Base-by-base conservation (phyloP, 2,888 invertebrate species). In the Caprella mutica region DNA sequence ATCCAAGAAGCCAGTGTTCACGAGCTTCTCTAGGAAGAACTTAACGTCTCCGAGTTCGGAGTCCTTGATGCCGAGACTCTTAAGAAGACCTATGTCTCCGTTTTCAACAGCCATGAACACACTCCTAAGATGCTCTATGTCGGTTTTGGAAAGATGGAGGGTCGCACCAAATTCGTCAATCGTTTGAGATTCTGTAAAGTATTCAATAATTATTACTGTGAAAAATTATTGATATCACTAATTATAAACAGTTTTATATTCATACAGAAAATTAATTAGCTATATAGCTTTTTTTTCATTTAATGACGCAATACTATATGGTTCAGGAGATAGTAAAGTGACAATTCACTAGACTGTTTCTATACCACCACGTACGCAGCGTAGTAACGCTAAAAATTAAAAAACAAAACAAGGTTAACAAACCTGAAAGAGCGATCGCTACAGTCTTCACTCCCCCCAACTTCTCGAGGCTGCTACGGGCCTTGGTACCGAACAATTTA, bases 71-170 rank as follows among this genome's bases (percentile, higher is more conserved):
- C 92, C 92, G 65, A 93, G 79, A 12, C 90, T 89, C 72, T 91
- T 91, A 60, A 93, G 78, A 86, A 91, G 89, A 60, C 91, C 90
- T 62, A 92, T 78, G 73, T 93, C 92, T 14, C 92, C 92, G 72
- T 91, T 91, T 73, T 92, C 92, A 30, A 92, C 91, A 9, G 92
- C 92, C 84, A 91, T 88, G 75, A 93, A 91, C 29, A 93, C 91
- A 1, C 89, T 89, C 72, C 92, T 85, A 63, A 93, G 78, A 71
- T 92, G 92, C 71, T 92, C 92, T 71, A 92, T 75, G 71, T 65
- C 65, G 5, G 88, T 84, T 66, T 90, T 79, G 84, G 82, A 84
- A 72, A 88, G 75, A 70, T 87, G 86, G 43, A 88, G 75, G 19
- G 86, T 86, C n/a, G 86, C 86, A 35, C 87, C 88, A 72, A 92